These are phyloP conservation scores for Buteo buteo DNA, from an alignment of 2,113 vertebrate genomes.

Conservation along the genomic window DNA sequence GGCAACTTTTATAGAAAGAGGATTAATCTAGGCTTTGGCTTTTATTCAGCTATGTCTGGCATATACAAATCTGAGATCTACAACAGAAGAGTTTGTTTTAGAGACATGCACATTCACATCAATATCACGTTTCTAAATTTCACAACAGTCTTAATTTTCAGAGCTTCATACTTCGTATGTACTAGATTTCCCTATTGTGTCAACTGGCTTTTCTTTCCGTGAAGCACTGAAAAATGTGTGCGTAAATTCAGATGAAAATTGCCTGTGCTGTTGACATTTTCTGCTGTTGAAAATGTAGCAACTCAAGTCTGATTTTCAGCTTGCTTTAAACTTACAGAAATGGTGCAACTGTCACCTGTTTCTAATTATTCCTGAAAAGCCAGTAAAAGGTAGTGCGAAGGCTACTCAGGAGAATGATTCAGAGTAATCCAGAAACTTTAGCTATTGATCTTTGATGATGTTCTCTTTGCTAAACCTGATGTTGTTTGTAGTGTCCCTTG, in stretches of 20 bases:
- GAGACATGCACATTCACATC: not conserved
- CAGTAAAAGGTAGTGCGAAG: not conserved
- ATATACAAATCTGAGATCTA: not conserved
- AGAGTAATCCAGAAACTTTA: not conserved
- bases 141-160: slow-evolving; percentile 1
- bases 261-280: slow-evolving; percentile 8
- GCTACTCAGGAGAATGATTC: not conserved
- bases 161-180: not conserved
- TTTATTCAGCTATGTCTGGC: slow-evolving; percentile 14
- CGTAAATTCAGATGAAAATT: not conserved
- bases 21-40: slow-evolving; percentile 35
- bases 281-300: not conserved
- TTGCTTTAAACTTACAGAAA: not conserved
- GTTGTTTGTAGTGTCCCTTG: not conserved
- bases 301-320: not conserved
- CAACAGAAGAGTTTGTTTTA: not conserved
- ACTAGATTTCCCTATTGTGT: not conserved
- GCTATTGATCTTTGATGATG: not conserved
- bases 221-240: not conserved
- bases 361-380: slow-evolving; percentile 23
- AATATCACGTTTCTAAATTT: not conserved
- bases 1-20: not conserved
- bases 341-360: not conserved
- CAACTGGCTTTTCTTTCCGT: not conserved
- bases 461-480: not conserved